phyloP scores from a whole-genome alignment of 2,888 invertebrate species.

The Chalcis sispes region DNA sequence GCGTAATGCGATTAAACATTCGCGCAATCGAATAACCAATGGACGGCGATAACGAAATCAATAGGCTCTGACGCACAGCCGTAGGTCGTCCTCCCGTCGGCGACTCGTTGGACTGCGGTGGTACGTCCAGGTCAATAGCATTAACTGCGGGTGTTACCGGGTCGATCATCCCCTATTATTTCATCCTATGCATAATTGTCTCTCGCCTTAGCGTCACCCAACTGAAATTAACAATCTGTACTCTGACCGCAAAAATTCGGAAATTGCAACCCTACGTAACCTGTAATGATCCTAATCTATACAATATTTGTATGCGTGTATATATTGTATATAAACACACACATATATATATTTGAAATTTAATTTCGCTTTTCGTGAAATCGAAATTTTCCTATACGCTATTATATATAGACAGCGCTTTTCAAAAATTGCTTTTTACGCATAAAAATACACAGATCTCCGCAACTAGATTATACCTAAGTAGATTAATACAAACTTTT shows the following conservation, averaged over 20 bases:
- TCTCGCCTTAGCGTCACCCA: conserved; percentile 6
- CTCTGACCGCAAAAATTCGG: conserved; percentile 22
- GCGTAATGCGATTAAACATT: conserved; percentile 35
- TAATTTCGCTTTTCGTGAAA: no score
- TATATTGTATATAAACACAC: no score
- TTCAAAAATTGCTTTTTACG: no score
- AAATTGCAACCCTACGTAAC: no score
- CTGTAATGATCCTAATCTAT: no score
- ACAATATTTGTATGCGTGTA: no score
- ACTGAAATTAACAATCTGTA: not conserved
- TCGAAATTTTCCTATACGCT: no score
- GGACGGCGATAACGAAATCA: conserved; percentile 49
- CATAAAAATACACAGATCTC: no score
- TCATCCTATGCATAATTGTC: conserved; percentile 36
- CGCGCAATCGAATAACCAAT: conserved; percentile 45
- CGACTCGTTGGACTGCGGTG: conserved; percentile 19
- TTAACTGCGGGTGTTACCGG: conserved; percentile 66
- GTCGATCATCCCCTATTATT: conserved; percentile 64
- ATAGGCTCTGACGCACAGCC: conserved; percentile 25
- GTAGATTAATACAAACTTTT: not conserved
- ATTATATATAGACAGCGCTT: no score
- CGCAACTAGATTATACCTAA: no score
- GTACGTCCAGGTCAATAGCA: conserved; percentile 60
- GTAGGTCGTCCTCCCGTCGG: conserved; percentile 21
- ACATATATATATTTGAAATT: no score